Conservation (phyloP, 1,140 invertebrate species). For the Nylanderia fulva region DNA sequence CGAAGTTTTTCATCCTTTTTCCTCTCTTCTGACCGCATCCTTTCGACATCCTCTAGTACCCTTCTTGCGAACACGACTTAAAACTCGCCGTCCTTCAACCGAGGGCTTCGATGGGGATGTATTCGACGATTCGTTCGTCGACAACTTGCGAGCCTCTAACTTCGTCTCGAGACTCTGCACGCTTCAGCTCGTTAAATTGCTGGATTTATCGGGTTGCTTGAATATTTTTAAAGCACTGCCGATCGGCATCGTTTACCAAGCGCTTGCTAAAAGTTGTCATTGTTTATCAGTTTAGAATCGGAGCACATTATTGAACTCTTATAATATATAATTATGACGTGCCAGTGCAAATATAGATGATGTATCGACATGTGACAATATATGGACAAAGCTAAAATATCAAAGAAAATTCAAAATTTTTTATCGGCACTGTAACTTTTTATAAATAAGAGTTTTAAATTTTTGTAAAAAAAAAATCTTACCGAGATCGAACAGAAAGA, state of each 20-base stretch:
- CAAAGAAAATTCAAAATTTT: not conserved
- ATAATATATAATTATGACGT: not conserved
- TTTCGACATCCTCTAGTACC: constrained; percentile 70
- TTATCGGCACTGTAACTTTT: not conserved
- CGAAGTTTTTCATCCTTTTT: constrained; percentile 67
- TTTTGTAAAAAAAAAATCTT: not conserved
- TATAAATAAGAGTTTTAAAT: constrained; percentile 16
- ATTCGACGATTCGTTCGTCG: constrained; percentile 73
- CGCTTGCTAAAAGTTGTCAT: not conserved
- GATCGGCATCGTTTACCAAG: constrained; percentile 24
- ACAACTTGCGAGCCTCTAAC: constrained; percentile 71
- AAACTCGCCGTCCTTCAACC: constrained; percentile 73
- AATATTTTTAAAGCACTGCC: constrained; percentile 65
- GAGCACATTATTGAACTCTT: not conserved
- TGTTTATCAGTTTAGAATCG: constrained; percentile 5
- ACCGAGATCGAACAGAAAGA: not conserved
- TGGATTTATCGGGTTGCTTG: constrained; percentile 68
- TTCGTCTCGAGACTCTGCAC: constrained; percentile 67
- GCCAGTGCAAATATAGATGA: not conserved
- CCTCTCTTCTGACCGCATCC: constrained; percentile 71
- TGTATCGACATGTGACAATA: not conserved
- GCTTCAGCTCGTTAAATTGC: constrained; percentile 70
- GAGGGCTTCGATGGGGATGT: constrained; percentile 74
- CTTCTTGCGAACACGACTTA: constrained; percentile 76
- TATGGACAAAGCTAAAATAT: no score